Evolutionary conservation across 1,140 invertebrate species (phyloP).

Genomic region (Drosophila erecta): DNA sequence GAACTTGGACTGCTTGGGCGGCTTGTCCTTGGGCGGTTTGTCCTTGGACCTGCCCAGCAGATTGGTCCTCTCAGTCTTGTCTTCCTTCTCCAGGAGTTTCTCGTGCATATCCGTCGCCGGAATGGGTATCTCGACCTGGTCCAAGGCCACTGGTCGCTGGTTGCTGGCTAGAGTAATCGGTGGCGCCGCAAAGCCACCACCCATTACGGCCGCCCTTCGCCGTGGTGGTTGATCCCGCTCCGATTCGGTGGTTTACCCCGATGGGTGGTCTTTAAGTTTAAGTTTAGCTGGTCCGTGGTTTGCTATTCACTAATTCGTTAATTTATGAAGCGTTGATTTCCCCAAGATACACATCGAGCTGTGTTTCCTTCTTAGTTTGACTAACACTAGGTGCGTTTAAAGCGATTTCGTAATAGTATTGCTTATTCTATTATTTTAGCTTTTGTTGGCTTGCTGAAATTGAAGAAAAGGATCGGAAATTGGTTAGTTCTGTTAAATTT

Average conservation of each 20-base stretch:
- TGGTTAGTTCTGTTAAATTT: not conserved
- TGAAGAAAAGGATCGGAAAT: not conserved
- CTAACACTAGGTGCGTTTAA: constrained; percentile 39
- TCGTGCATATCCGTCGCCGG: constrained; percentile 71
- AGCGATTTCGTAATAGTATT: constrained; percentile 44
- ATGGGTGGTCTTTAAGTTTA: constrained; percentile 12
- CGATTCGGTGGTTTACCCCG: not conserved
- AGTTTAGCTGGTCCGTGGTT: constrained; percentile 27
- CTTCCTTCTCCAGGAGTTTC: constrained; percentile 76
- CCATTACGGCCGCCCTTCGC: constrained; percentile 71
- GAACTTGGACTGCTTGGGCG: constrained; percentile 72
- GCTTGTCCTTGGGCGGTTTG: constrained; percentile 58
- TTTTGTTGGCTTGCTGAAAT: constrained; percentile 49
- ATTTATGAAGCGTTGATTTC: constrained; percentile 65
- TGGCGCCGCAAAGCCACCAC: constrained; percentile 78
- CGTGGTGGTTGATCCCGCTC: constrained; percentile 23
- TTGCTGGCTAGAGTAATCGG: constrained; percentile 68
- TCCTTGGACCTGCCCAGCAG: constrained; percentile 65
- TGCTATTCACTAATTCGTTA: constrained; percentile 52
- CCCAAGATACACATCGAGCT: constrained; percentile 44
- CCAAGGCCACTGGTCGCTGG: constrained; percentile 26
- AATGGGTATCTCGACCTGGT: constrained; percentile 7
- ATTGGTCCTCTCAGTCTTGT: constrained; percentile 75
- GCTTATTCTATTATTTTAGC: constrained; percentile 47
- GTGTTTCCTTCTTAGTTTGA: constrained; percentile 21